These are phyloP conservation scores for Candidula unifasciata DNA, from an alignment of 2,888 invertebrate genomes.

Conservation along the genomic window DNA sequence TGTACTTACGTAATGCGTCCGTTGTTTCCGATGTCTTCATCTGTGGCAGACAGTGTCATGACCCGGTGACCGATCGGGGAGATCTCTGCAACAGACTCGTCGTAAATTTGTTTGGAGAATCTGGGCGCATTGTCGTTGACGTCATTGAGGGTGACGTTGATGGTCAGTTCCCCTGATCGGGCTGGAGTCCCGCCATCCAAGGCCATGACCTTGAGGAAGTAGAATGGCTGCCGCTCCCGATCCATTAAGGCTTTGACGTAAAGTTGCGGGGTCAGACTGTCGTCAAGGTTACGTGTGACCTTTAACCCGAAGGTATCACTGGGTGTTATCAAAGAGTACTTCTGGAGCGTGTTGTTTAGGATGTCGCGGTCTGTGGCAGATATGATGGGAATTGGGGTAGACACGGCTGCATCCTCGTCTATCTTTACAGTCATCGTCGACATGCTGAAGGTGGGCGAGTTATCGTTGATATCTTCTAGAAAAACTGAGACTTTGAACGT, in stretches of 20 bases:
- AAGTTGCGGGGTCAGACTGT: constrained; percentile 52
- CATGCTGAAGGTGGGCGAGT: constrained; percentile 52
- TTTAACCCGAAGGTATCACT: constrained; percentile 44
- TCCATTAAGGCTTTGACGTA: constrained; percentile 46
- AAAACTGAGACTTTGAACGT: constrained; percentile 51
- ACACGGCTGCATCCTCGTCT: constrained; percentile 48
- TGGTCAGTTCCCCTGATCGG: constrained; percentile 48
- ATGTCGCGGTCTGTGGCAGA: constrained; percentile 53
- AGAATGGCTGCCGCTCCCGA: constrained; percentile 43
- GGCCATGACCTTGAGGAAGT: constrained; percentile 49
- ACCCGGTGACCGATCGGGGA: constrained; percentile 29
- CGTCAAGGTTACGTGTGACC: constrained; percentile 52
- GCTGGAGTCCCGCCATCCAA: constrained; percentile 49
- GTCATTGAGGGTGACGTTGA: constrained; percentile 53
- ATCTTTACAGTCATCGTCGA: constrained; percentile 43
- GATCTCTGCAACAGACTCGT: constrained; percentile 47
- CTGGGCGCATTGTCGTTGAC: constrained; percentile 54
- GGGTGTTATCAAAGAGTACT: constrained; percentile 18
- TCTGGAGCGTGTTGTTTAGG: constrained; percentile 48
- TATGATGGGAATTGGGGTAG: constrained; percentile 35
- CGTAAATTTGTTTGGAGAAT: constrained; percentile 45
- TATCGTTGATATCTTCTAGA: constrained; percentile 54
- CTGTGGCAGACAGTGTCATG: constrained; percentile 43
- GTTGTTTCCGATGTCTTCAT: constrained; percentile 51
- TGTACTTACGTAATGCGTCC: constrained; percentile 45